Base-by-base conservation (phyloP, 2,797 vertebrate species). In the Huso huso region DNA sequence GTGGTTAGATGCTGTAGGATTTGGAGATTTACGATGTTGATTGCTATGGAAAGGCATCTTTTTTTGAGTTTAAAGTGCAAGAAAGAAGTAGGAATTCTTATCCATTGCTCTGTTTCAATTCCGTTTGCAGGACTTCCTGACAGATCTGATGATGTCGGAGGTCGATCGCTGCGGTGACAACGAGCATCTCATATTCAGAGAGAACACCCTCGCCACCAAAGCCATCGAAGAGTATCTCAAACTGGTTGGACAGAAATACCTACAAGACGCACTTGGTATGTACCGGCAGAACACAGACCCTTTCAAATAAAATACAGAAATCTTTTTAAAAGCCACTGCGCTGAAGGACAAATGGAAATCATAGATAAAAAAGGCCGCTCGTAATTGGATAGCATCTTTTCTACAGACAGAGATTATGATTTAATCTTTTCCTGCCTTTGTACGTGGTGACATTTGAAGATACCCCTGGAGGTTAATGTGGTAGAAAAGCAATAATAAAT, bases 151-250 rank as follows among this genome's bases (percentile, higher is more conserved):
- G 96, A 99, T 99, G 95, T 97, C 96, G 0, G 97, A 99, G 86
- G 95, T 99, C 73, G 95, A 98, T 82, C 93, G 97, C 77, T 99
- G 96, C 7, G 96, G 96, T 49, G 97, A 99, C 79, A 99, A 99
- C 1, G 97, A 99, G 82, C 96, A 99, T 81, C 94, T 99, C 77
- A 97, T 99, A 82, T 99, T 99, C 87, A 90, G 97, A 77, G 97
- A 99, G 85, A 99, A 99, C 81, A 99, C 97, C 0, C 79, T 99
- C 51, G 96, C 95, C 71, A 99, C 97, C 49, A 99, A 99, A 87
- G 97, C 97, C 66, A 99, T 99, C 0, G 97, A 99, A 82, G 97
- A 99, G 69, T 99, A 99, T 87, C 93, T 99, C 79, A 99, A 99
- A 83, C 86, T 99, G 78, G 96, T 99, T 82, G 97, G 97, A 62